Conservation (phyloP, 2,888 invertebrate genomes). For the Lottia scabra region DNA sequence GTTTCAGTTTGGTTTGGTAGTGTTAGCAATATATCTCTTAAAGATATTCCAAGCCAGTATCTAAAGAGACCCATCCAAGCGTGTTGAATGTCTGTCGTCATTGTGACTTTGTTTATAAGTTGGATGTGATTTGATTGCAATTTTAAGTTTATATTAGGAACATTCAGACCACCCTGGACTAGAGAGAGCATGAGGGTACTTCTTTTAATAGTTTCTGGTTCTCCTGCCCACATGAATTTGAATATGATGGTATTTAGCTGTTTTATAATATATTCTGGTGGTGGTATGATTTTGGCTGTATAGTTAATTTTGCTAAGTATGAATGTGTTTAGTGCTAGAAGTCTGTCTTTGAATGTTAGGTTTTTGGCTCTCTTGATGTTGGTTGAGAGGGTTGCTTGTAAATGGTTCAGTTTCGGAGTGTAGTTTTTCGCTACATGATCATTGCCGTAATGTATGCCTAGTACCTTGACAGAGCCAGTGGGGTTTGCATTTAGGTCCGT, state of each 20-base stretch:
- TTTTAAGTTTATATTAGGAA: no score
- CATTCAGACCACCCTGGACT: neutral
- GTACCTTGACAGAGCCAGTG: neutral
- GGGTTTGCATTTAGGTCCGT: neutral
- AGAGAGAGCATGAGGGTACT: neutral
- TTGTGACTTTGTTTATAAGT: no score
- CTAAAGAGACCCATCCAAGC: neutral
- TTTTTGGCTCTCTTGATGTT: neutral
- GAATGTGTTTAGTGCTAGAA: no score
- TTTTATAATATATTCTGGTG: no score
- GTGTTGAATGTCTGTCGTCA: neutral
- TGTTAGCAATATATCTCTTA: neutral
- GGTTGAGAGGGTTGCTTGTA: neutral
- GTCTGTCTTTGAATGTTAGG: no score
- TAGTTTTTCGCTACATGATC: neutral
- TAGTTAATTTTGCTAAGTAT: no score
- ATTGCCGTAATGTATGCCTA: neutral
- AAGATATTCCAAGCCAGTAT: neutral
- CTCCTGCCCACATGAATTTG: neutral
- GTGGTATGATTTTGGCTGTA: no score
- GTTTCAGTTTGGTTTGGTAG: no score
- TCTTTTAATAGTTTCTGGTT: constrained; percentile 3
- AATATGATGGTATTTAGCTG: neutral
- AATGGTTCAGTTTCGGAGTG: neutral
- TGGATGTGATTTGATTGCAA: neutral